Evolutionary conservation across 1,140 invertebrate genomes (phyloP).

Genomic region (Neomicropteryx cornuta): DNA sequence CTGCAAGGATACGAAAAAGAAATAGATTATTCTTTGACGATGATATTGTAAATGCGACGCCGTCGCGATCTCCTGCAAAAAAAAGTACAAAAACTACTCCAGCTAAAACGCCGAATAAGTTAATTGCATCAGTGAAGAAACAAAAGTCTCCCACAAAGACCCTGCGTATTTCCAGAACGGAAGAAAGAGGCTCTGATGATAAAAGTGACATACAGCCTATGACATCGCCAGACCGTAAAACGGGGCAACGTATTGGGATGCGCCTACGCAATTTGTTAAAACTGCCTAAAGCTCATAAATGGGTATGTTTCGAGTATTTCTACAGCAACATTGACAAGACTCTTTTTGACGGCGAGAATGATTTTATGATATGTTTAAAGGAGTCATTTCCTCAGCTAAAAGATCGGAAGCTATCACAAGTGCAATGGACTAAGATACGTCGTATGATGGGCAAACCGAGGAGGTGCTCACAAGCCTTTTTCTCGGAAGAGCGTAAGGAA

Average conservation of each 20-base stretch:
- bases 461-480: conserved; percentile 88
- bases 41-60: conserved; percentile 73
- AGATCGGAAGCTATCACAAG: conserved; percentile 70
- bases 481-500: conserved; percentile 86
- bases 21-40: conserved; percentile 88
- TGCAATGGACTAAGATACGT: conserved; percentile 93
- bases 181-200: background rate
- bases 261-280: conserved; percentile 92
- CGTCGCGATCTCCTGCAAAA: conserved; percentile 52
- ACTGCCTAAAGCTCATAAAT: conserved; percentile 96
- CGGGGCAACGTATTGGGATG: conserved; percentile 83
- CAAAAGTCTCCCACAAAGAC: conserved; percentile 32
- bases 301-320: conserved; percentile 99
- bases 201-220: background rate
- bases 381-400: conserved; percentile 92
- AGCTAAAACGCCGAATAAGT: conserved; percentile 38
- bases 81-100: conserved; percentile 37
- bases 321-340: conserved; percentile 96
- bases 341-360: conserved; percentile 92
- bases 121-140: conserved; percentile 29
- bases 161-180: conserved; percentile 18
- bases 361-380: conserved; percentile 89
- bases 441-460: conserved; percentile 95
- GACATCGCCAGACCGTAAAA: conserved; percentile 57
- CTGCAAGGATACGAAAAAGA: conserved; percentile 79